Evolutionary conservation across 2,888 invertebrate genomes (phyloP).

Genomic region (Chesias legatella): DNA sequence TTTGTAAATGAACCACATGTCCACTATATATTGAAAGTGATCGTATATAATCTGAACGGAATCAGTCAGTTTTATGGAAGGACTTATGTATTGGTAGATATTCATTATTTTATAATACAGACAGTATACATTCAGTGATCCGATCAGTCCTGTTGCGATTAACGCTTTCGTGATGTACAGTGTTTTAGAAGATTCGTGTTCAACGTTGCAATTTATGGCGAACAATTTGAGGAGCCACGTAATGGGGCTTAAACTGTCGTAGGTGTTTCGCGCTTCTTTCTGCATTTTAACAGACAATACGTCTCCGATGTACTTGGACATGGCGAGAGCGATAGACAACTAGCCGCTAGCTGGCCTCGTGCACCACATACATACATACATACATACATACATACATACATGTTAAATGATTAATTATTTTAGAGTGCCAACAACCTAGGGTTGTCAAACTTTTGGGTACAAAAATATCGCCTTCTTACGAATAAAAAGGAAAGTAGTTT

Average conservation of each 20-base stretch:
- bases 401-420: too few species aligned
- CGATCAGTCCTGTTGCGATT: slow-evolving; percentile 28
- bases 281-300: slow-evolving; percentile 3
- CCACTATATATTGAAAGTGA: slow-evolving; percentile 50
- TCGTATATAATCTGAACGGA: slow-evolving; percentile 51
- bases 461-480: too few species aligned
- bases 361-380: too few species aligned
- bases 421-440: too few species aligned
- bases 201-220: slow-evolving; percentile 38
- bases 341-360: too few species aligned
- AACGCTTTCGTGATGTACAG: slow-evolving; percentile 9
- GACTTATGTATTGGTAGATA: slow-evolving; percentile 33
- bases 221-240: slow-evolving; percentile 46
- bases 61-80: slow-evolving; percentile 54
- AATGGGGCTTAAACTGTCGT: slow-evolving; percentile 37
- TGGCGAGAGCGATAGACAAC: neutral
- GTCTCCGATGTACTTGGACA: neutral
- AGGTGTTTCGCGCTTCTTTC: slow-evolving; percentile 18
- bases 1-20: slow-evolving; percentile 51
- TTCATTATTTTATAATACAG: slow-evolving; percentile 47
- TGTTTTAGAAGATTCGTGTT: slow-evolving; percentile 11
- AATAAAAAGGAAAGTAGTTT: too few species aligned
- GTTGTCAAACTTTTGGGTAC: too few species aligned
- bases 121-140: slow-evolving; percentile 34
- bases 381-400: too few species aligned